These are phyloP conservation scores for Halotydeus destructor DNA, from an alignment of 1,140 invertebrate genomes.

Conservation along the genomic window DNA sequence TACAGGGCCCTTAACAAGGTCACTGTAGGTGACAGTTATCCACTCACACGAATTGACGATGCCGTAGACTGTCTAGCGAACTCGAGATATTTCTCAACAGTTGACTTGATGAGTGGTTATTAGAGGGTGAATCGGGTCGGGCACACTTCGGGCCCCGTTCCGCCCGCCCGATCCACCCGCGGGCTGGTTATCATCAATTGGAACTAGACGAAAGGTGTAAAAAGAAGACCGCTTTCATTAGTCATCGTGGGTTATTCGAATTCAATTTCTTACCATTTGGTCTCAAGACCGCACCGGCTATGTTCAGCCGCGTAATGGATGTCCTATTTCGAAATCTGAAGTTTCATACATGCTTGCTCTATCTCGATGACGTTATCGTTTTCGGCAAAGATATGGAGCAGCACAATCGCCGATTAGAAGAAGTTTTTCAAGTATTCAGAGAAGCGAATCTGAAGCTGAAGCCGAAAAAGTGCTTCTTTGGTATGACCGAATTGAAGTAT, in stretches of 20 bases:
- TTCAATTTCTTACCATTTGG: slow-evolving; percentile 30
- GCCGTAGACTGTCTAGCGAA: slow-evolving; percentile 20
- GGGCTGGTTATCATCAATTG: no score
- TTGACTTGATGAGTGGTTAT: not conserved
- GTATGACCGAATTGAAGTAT: slow-evolving; percentile 16
- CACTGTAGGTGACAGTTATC: not conserved
- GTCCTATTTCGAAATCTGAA: slow-evolving; percentile 14
- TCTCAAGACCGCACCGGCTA: slow-evolving; percentile 24
- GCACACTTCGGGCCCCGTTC: no score
- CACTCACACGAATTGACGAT: slow-evolving; percentile 22
- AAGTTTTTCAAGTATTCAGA: slow-evolving; percentile 17
- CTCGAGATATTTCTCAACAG: not conserved
- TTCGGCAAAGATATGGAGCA: slow-evolving; percentile 13
- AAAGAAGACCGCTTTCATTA: slow-evolving; percentile 22
- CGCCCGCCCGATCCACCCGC: no score
- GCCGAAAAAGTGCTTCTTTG: slow-evolving; percentile 22
- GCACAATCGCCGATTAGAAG: slow-evolving; percentile 15
- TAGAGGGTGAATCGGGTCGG: not conserved
- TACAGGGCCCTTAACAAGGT: not conserved
- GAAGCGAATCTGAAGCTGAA: slow-evolving; percentile 20
- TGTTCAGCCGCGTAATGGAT: slow-evolving; percentile 26
- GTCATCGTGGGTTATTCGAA: slow-evolving; percentile 27
- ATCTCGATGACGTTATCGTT: slow-evolving; percentile 11
- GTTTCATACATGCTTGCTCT: not conserved
- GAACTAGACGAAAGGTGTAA: no score